Base-by-base conservation (phyloP, 1,140 invertebrate genomes). In the Aphis gossypii region DNA sequence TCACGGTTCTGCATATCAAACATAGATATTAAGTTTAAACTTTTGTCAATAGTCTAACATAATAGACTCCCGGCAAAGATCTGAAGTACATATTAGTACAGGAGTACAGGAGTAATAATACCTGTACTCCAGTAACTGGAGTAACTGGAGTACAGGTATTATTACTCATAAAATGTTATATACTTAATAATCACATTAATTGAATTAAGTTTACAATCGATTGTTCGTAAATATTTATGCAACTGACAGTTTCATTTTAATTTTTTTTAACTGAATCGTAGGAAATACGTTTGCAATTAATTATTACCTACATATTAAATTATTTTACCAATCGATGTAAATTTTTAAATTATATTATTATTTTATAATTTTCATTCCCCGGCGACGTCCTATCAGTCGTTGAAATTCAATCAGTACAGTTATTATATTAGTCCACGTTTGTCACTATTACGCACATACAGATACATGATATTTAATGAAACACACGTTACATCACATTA, bases 401-500 rank as follows among this genome's bases (percentile, higher is more conserved):
- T 86, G 25, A 90, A 35, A 56, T 90, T 54, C 88, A 90, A 90
- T 90, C 88, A 90, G 88, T 41, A 30, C n/a, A 46, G 30, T 14
- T n/a, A 68, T 68, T 68, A 68, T 68, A 68, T 18, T 11, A 46
- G 11, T 86, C 44, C 83, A 6, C 83, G 35, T 38, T 35, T 41
- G 6, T 41, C 3, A 83, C 60, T 44, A 25, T 46, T 86, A 46
- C 41, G 3, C 35, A 35, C 35, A 35, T 35, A n/a, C 56, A 30
- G 25, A 41, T 83, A 30, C 38, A 46, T 14, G 9, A 46, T 44
- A 46, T 86, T 86, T 86, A 86, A 86, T 46, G 87, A 89, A 30
- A 54, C 38, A 68, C 41, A 25, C 38, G 44, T 46, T 68, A 83
- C 90, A 35, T 30, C 56, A 11, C 5, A 20, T 82, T 92, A 92